Evolutionary conservation across 2,113 vertebrate species (phyloP).

Genomic region (Nycticryphes semicollaris): DNA sequence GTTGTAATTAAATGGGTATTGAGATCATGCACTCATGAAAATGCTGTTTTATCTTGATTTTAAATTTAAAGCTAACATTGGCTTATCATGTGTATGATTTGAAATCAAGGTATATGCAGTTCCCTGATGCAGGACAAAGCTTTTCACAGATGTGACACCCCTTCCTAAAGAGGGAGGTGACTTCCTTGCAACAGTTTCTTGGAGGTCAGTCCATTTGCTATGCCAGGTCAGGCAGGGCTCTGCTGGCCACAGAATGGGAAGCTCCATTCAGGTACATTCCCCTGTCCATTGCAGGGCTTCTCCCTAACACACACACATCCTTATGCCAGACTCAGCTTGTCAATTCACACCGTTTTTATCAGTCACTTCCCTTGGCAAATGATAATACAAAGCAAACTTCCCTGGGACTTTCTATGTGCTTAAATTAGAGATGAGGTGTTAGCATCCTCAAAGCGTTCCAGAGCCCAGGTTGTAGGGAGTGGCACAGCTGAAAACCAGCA

Average conservation of each 20-base stretch:
- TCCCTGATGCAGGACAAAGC: background rate
- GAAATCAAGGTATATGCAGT: background rate
- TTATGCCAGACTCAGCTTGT: background rate
- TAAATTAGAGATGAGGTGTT: conserved; percentile 33
- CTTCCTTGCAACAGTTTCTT: background rate
- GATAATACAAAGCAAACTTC: background rate
- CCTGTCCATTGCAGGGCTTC: background rate
- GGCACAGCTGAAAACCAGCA: background rate
- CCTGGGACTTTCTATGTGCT: background rate
- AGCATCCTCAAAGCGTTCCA: background rate
- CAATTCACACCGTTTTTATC: background rate
- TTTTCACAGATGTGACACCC: background rate
- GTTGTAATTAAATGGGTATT: background rate
- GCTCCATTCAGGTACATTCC: background rate
- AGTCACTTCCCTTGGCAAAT: background rate
- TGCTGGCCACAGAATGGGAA: background rate
- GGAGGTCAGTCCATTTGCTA: background rate
- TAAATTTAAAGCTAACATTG: background rate
- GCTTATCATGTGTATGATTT: background rate
- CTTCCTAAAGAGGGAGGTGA: background rate
- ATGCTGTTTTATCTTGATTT: background rate
- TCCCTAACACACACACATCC: rapidly evolving
- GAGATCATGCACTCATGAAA: background rate
- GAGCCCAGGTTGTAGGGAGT: background rate
- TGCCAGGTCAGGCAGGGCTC: background rate